Base-by-base conservation (phyloP, 1,140 invertebrate genomes). In the Platyura marginata region DNA sequence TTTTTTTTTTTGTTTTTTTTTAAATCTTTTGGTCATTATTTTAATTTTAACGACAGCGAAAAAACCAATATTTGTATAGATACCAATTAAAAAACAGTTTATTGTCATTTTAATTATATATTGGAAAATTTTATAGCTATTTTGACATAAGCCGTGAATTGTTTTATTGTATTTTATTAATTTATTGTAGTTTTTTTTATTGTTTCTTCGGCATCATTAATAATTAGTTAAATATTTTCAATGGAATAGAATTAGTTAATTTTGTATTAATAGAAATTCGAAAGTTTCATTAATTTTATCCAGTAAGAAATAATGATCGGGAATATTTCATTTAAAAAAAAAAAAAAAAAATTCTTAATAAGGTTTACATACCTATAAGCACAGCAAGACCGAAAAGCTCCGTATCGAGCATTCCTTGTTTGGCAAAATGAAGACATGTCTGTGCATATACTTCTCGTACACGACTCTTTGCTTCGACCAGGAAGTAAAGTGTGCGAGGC, bases 311-410 rank as follows among this genome's bases (percentile, higher is more conserved):
- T 13, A 29, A 13, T 29, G 25, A 8, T 29, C 6, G 6, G 25
- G 25, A 29, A 29, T 37, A 19, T 37, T 16, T 13, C 11, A 15
- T 9, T 13, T 23, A n/a, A 21, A 40, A 15, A 21, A 23, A 40
- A 29, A 6, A 29, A 8, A 8, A 29, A 29, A 29, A 8, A 6
- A 29, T 8, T 29, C 13, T 11, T 36, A 10, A n/a, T 36, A 9
- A n/a, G n/a, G 15, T 36, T 36, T n/a, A 66, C 71, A 73, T 59
- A 84, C 81, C 82, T 69, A 77, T 79, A 54, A 79, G 70, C 54
- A 81, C 72, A 51, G 83, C 80, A 51, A 89, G 64, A 50, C 82
- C 83, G 66, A 88, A 89, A 29, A 87, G 73, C 58, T 86, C 80
- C 55, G 76, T 77, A 58, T 86, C 81, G 60, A 75, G 69, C 73